Conservation (phyloP, 1,140 invertebrate genomes). For the Argopecten irradians region DNA sequence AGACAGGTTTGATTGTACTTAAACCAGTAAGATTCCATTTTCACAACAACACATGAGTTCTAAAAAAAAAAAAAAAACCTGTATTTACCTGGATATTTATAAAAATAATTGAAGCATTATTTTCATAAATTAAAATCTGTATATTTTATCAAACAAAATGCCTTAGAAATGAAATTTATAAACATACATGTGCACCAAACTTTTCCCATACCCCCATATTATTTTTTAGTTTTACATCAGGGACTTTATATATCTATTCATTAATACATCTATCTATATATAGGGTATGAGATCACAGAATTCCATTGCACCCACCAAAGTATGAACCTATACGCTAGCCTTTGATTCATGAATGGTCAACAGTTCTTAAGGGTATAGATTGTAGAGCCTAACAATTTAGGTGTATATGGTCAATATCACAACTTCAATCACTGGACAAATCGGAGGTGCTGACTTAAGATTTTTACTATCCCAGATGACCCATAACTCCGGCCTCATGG, state of each 20-base stretch:
- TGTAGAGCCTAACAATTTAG: background rate
- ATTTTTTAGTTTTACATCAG: background rate
- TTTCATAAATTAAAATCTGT: too few relatives aligned
- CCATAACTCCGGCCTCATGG: background rate
- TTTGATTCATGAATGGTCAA: background rate
- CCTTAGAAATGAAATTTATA: too few relatives aligned
- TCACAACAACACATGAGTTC: too few relatives aligned
- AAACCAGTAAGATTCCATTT: too few relatives aligned
- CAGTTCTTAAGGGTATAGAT: background rate
- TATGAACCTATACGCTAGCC: background rate
- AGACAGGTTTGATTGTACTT: too few relatives aligned
- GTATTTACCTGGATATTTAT: too few relatives aligned
- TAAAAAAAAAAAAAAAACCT: too few relatives aligned
- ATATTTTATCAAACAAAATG: too few relatives aligned
- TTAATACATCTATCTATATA: too few relatives aligned
- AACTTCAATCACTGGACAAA: background rate
- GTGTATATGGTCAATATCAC: constrained; percentile 10
- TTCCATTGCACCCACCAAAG: background rate
- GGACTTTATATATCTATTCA: background rate
- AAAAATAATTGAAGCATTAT: too few relatives aligned
- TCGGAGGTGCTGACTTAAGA: background rate
- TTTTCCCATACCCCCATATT: too few relatives aligned
- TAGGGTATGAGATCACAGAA: background rate
- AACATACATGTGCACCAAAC: too few relatives aligned
- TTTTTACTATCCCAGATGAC: background rate